phyloP scores from a whole-genome alignment of 2,113 vertebrate species.

The Psittacula cyanocephala region DNA sequence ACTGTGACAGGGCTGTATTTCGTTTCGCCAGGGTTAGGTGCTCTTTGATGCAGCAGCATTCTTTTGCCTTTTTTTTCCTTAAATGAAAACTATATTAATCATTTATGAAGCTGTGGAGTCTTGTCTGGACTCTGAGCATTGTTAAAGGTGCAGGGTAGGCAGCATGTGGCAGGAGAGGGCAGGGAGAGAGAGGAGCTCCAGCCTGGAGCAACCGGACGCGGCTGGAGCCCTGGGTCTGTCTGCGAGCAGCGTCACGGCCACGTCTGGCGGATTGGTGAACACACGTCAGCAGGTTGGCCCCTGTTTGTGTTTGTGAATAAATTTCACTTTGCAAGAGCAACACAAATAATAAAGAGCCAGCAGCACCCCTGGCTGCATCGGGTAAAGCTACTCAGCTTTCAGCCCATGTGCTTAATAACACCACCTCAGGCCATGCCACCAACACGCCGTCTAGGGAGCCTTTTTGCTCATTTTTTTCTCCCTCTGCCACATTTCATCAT shows the following conservation, averaged over 20 bases:
- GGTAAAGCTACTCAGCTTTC: conserved; percentile 27
- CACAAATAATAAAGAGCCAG: background rate
- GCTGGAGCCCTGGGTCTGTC: background rate
- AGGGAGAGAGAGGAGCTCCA: background rate
- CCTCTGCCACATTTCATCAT: conserved; percentile 7
- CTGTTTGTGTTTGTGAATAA: conserved; percentile 30
- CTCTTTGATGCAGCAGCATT: background rate
- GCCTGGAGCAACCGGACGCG: rapidly evolving
- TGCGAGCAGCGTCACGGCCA: background rate
- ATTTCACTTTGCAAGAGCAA: conserved; percentile 23
- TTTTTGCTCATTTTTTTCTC: background rate
- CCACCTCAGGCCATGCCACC: conserved; percentile 3
- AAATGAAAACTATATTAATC: background rate
- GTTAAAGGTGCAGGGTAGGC: conserved; percentile 13
- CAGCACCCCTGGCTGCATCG: background rate
- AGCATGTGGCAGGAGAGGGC: background rate
- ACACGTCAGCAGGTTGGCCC: background rate
- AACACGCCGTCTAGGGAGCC: background rate
- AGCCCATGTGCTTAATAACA: background rate
- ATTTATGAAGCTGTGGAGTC: conserved; percentile 1
- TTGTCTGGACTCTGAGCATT: conserved; percentile 1
- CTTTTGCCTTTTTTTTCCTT: background rate
- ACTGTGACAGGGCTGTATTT: conserved; percentile 51
- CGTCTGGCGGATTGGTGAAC: background rate
- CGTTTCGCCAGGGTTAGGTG: conserved; percentile 53